Conservation (phyloP, 1,140 invertebrate species). For the Spodoptera litura region DNA sequence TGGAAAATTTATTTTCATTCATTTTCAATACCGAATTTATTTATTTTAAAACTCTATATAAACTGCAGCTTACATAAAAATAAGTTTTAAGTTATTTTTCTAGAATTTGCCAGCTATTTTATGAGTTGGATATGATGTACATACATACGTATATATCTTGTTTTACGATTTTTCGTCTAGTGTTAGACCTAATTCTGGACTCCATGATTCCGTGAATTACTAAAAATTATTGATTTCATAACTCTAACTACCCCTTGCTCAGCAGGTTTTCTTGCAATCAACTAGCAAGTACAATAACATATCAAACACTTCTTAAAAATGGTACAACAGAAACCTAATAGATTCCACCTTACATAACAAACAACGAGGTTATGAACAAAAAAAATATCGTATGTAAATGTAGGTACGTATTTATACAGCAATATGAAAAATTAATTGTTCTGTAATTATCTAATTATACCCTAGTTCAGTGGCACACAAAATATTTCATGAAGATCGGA, state of each 20-base stretch:
- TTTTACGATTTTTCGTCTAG: too few relatives aligned
- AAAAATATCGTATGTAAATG: slow-evolving; percentile 27
- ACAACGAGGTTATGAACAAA: slow-evolving; percentile 25
- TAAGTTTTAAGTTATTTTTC: too few relatives aligned
- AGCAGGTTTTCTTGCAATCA: too few relatives aligned
- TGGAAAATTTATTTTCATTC: background rate
- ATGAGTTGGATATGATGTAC: too few relatives aligned
- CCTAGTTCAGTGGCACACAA: background rate
- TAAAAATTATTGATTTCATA: too few relatives aligned
- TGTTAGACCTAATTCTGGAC: too few relatives aligned
- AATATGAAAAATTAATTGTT: slow-evolving; percentile 26
- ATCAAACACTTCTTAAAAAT: background rate
- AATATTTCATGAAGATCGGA: slow-evolving; percentile 36
- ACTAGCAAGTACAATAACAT: too few relatives aligned
- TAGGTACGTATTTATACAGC: slow-evolving; percentile 3
- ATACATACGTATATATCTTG: too few relatives aligned
- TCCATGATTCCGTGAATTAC: too few relatives aligned
- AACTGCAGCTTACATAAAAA: background rate
- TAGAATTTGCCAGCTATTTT: too few relatives aligned
- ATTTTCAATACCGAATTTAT: background rate
- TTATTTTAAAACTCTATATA: background rate
- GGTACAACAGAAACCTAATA: background rate
- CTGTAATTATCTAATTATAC: slow-evolving; percentile 24
- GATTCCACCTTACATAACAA: background rate
- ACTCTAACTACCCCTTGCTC: too few relatives aligned